Conservation (phyloP, 2,113 vertebrate species). For the Euleptes europaea region DNA sequence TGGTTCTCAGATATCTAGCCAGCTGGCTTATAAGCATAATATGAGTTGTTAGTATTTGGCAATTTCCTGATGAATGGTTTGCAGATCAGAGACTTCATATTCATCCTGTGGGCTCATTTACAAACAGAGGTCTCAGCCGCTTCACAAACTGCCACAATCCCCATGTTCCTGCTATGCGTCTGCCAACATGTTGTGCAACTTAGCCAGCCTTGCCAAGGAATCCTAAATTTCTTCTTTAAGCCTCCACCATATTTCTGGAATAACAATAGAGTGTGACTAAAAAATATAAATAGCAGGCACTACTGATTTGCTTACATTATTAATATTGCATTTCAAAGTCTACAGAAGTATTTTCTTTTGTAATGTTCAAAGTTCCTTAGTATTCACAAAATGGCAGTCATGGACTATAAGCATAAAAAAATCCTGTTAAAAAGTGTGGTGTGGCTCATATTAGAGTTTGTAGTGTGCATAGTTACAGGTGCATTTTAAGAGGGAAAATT, state of each 20-base stretch:
- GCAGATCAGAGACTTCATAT: not conserved
- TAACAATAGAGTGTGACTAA: not conserved
- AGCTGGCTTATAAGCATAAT: constrained; percentile 23
- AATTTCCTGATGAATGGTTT: not conserved
- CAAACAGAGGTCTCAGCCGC: not conserved
- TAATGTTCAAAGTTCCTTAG: not conserved
- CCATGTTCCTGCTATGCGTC: not conserved
- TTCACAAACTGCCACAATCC: not conserved
- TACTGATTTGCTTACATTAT: not conserved
- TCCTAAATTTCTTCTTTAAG: not conserved
- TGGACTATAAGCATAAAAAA: not conserved
- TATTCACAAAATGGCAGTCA: constrained; percentile 1
- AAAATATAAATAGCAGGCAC: not conserved
- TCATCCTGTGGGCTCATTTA: not conserved
- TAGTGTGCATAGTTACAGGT: constrained; percentile 36
- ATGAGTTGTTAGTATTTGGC: constrained; percentile 27
- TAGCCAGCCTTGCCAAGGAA: not conserved
- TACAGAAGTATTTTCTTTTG: not conserved
- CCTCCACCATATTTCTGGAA: not conserved
- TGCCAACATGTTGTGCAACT: not conserved
- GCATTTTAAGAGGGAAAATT: constrained; percentile 32
- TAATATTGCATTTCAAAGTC: not conserved
- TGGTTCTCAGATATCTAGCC: not conserved
- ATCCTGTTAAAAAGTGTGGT: constrained; percentile 1
- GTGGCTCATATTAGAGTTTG: not conserved